Evolutionary conservation across 2,113 vertebrate genomes (phyloP).

Genomic region (Rhegmatorhina hoffmannsi): DNA sequence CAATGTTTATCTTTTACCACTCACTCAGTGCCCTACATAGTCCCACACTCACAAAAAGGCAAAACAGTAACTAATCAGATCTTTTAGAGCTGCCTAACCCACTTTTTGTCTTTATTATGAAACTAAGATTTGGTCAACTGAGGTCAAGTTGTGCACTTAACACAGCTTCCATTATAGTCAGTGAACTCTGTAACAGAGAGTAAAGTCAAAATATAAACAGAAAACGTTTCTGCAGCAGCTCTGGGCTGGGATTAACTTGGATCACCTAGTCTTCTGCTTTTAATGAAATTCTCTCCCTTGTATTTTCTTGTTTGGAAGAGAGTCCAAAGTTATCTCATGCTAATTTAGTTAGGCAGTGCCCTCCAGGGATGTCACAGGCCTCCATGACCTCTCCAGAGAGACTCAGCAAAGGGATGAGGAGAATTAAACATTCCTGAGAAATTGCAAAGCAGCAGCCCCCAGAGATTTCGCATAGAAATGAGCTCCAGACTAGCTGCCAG

Average conservation of each 20-base stretch:
- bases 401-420: slow-evolving; percentile 76
- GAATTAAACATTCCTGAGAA: slow-evolving; percentile 89
- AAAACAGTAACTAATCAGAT: slow-evolving; percentile 47
- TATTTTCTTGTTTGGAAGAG: slow-evolving; percentile 84
- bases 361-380: slow-evolving; percentile 84
- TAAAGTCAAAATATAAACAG: slow-evolving; percentile 74
- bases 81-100: slow-evolving; percentile 62
- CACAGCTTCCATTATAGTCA: slow-evolving; percentile 59
- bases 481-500: slow-evolving; percentile 83
- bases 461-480: slow-evolving; percentile 80
- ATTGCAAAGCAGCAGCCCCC: slow-evolving; percentile 81
- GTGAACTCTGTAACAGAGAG: slow-evolving; percentile 73
- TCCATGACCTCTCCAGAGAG: slow-evolving; percentile 83
- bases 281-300: slow-evolving; percentile 87
- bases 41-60: slow-evolving; percentile 32
- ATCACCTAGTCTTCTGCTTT: slow-evolving; percentile 86
- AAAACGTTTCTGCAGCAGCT: slow-evolving; percentile 77
- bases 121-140: slow-evolving; percentile 72
- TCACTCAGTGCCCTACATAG: not conserved
- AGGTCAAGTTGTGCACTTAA: slow-evolving; percentile 72
- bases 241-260: slow-evolving; percentile 84
- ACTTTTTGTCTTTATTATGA: slow-evolving; percentile 68
- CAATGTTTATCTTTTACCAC: slow-evolving; percentile 52
- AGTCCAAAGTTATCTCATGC: slow-evolving; percentile 89
- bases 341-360: slow-evolving; percentile 88